These are phyloP conservation scores for Gortyna flavago DNA, from an alignment of 2,888 invertebrate genomes.

Conservation along the genomic window DNA sequence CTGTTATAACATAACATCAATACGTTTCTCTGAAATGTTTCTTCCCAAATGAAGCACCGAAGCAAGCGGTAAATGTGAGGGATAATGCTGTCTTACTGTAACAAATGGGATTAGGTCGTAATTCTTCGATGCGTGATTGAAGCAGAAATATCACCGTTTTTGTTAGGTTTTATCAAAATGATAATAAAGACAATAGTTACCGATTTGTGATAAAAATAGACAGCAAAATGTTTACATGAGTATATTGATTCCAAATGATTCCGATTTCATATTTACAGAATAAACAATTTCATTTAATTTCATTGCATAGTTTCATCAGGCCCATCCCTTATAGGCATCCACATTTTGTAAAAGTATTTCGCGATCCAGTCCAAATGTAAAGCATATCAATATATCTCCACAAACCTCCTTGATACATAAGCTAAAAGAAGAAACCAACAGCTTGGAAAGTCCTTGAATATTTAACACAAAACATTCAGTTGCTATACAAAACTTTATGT, in stretches of 20 bases:
- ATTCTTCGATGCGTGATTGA: constrained; percentile 26
- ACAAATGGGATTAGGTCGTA: constrained; percentile 39
- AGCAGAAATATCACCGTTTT: not conserved
- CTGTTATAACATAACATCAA: constrained; percentile 64
- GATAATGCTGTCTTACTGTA: constrained; percentile 32
- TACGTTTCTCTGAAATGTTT: constrained; percentile 62
- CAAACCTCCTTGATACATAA: constrained; percentile 2
- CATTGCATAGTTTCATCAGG: not conserved
- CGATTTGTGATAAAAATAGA: not conserved
- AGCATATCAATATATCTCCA: constrained; percentile 3
- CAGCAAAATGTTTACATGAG: not conserved
- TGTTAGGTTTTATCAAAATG: not conserved
- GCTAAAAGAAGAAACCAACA: not conserved
- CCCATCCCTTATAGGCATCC: not conserved
- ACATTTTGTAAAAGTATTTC: not conserved
- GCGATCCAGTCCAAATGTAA: not conserved
- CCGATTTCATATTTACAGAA: not conserved
- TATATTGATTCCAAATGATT: not conserved
- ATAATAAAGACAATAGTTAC: not conserved
- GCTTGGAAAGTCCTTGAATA: not conserved
- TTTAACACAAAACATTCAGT: not conserved
- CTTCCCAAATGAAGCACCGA: constrained; percentile 42
- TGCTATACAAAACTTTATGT: not conserved
- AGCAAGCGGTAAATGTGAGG: constrained; percentile 50
- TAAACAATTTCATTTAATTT: not conserved